These are phyloP conservation scores for Zaprionus camerounensis DNA, from an alignment of 1,140 invertebrate genomes.

Conservation along the genomic window DNA sequence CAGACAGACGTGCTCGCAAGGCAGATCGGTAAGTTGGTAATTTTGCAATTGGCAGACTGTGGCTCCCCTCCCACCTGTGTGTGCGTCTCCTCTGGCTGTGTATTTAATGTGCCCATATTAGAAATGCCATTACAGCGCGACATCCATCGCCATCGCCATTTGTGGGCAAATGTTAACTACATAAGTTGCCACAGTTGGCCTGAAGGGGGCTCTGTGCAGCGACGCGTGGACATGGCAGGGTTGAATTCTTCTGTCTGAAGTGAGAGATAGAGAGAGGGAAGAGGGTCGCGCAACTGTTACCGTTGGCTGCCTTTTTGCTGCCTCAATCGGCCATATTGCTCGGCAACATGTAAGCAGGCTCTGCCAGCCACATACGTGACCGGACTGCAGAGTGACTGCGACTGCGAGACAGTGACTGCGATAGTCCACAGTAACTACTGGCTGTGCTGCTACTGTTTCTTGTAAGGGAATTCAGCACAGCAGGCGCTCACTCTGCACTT, in stretches of 20 bases:
- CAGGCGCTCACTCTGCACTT: slow-evolving; percentile 52
- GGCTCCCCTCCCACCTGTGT: slow-evolving; percentile 47
- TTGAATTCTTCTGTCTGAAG: slow-evolving; percentile 39
- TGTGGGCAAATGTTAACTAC: slow-evolving; percentile 77
- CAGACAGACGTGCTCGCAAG: slow-evolving; percentile 12
- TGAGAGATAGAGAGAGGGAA: too few species aligned
- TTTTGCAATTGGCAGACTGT: slow-evolving; percentile 64
- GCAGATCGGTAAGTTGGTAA: slow-evolving; percentile 51
- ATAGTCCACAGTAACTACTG: slow-evolving; percentile 39
- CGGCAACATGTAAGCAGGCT: slow-evolving; percentile 58
- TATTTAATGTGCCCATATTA: slow-evolving; percentile 74
- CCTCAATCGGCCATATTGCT: slow-evolving; percentile 69
- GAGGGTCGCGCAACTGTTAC: slow-evolving; percentile 38
- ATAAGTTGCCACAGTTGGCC: slow-evolving; percentile 42
- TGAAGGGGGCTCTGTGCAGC: slow-evolving; percentile 55
- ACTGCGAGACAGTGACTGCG: slow-evolving; percentile 16
- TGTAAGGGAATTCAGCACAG: slow-evolving; percentile 24
- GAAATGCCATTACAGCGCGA: slow-evolving; percentile 79
- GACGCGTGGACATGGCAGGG: slow-evolving; percentile 55
- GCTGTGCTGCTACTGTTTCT: slow-evolving; percentile 40
- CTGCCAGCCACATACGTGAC: slow-evolving; percentile 59
- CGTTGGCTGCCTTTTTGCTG: slow-evolving; percentile 46
- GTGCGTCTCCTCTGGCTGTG: slow-evolving; percentile 13
- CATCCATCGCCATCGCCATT: slow-evolving; percentile 71
- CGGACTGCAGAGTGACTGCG: slow-evolving; percentile 37